These are phyloP conservation scores for Prolemur simus DNA, from an alignment of 2,113 vertebrate genomes.

Conservation along the genomic window DNA sequence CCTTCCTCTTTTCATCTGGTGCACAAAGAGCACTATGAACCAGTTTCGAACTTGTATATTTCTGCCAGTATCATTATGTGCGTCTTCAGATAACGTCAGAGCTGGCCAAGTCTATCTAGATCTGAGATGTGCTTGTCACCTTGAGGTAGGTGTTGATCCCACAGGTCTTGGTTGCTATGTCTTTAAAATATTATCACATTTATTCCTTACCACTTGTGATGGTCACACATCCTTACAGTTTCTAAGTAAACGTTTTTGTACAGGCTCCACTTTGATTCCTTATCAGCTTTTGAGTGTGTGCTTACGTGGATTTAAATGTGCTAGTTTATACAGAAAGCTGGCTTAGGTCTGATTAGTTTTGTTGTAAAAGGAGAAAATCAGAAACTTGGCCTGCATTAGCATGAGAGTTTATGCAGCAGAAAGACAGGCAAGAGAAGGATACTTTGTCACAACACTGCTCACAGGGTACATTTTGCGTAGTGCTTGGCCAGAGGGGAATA, in stretches of 20 bases:
- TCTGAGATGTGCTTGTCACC: neutral
- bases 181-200: neutral
- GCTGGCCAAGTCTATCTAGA: neutral
- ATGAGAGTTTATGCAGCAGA: no score
- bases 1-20: neutral
- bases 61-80: neutral
- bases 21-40: neutral
- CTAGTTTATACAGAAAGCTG: neutral
- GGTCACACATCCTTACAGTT: neutral
- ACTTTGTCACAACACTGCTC: neutral
- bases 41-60: neutral
- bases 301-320: neutral
- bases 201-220: neutral
- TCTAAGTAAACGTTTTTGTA: neutral
- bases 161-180: neutral
- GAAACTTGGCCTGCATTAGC: neutral
- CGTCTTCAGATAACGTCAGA: neutral
- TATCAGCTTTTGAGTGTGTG: neutral
- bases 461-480: neutral
- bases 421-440: neutral
- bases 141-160: neutral
- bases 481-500: neutral
- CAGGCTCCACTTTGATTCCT: neutral
- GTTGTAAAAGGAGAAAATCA: neutral
- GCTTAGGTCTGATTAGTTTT: neutral